Evolutionary conservation across 2,888 invertebrate genomes (phyloP).

Genomic region (Tipula confusa): DNA sequence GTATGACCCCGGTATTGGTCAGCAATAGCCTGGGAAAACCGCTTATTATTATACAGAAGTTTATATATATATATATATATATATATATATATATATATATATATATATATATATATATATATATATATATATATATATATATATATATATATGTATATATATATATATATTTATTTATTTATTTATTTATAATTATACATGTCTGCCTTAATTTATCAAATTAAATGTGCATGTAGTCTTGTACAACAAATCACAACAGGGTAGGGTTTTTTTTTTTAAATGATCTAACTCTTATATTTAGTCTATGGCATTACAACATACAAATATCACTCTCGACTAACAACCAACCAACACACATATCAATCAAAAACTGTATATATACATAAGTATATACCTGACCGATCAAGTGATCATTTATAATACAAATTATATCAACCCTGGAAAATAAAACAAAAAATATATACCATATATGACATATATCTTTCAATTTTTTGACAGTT

Average conservation of each 20-base stretch:
- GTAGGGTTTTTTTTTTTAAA: background rate
- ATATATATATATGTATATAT: too few species aligned
- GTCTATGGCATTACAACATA: background rate
- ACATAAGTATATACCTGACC: background rate
- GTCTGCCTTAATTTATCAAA: slow-evolving; percentile 12
- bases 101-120: too few species aligned
- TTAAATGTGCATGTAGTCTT: background rate
- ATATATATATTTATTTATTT: too few species aligned
- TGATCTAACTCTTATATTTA: background rate
- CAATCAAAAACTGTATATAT: background rate
- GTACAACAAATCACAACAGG: background rate
- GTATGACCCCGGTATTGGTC: too few species aligned
- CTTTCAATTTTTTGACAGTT: slow-evolving; percentile 8
- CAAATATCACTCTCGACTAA: background rate
- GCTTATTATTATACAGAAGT: too few species aligned
- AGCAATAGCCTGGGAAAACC: too few species aligned
- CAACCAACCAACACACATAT: background rate
- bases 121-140: too few species aligned
- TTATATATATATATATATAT: too few species aligned
- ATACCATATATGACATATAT: slow-evolving; percentile 13
- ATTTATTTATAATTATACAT: too few species aligned
- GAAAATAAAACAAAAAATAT: background rate
- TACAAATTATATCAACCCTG: slow-evolving; percentile 25
- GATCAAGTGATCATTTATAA: slow-evolving; percentile 14
- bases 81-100: too few species aligned